Evolutionary conservation across 2,113 vertebrate genomes (phyloP), one percentile per base, ranked within the genome.

Genomic region (Hassar affinis): DNA sequence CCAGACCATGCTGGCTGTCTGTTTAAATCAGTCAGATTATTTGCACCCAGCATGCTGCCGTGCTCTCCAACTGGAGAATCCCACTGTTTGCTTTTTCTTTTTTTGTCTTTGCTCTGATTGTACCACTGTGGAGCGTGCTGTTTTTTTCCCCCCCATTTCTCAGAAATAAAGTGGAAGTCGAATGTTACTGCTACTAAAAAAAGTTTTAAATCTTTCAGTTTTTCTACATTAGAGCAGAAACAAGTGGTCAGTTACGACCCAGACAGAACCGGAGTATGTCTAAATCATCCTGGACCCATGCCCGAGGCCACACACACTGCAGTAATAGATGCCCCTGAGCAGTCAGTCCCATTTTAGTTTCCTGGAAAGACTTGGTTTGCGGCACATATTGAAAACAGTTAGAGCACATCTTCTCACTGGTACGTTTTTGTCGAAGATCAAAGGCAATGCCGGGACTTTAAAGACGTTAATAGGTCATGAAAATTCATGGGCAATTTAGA

Each of bases 251-350:
- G 30, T 59, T 45, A 47, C 27, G 47, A 45, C 66, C 17, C 3
- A 42, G 22, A 8, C 4, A 15, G 4, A 51, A 20, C 30, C 12
- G 25, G 7, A 6, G 5, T 18, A 47, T 62, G 66, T 81, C 54
- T 56, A 18, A 74, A 62, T 77, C 52, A 82, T 18, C 68, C 42
- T 72, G 54, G 8, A 38, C 79, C 22, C 75, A 62, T 66, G 78
- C 64, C 64, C n/a, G 6, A 82, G 56, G 75, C 38, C 10, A 25
- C 18, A 42, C 68, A 68, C 25, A 25, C 42, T 57, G 49, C 56
- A 66, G 80, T 79, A 86, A 82, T 45, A 57, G 47, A 79, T 74
- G 64, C 62, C 85, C 49, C 3, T 12, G 10, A 66, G 81, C 20
- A 49, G 78, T 15, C 52, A 25, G 4, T 64, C 52, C 77, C 5